A percentile compares a stretch with the other conserved stretches of the same genome.
phyloP scores from a whole-genome alignment of 2,888 invertebrate species.

The Scaeva pyrastri region DNA sequence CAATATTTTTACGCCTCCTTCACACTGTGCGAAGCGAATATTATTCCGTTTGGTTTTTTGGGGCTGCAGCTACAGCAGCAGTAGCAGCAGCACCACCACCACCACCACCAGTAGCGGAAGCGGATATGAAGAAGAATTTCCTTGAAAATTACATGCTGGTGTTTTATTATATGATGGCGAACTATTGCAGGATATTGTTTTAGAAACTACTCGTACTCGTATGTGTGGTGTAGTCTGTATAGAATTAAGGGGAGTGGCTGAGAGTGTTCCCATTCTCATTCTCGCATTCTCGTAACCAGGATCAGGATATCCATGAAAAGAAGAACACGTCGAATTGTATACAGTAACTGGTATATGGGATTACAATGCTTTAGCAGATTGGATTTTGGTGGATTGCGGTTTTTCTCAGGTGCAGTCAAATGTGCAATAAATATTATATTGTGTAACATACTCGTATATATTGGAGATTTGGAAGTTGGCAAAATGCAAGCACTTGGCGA shows the following conservation, averaged over 20 bases:
- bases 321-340: constrained; percentile 14
- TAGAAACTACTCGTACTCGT: too few relatives aligned
- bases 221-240: neutral
- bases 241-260: neutral
- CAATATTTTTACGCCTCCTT: constrained; percentile 67
- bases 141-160: constrained; percentile 56
- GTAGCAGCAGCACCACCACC: neutral
- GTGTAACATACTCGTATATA: constrained; percentile 51
- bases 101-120: neutral
- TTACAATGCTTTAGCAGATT: constrained; percentile 45
- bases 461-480: constrained; percentile 42
- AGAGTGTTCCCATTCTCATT: too few relatives aligned
- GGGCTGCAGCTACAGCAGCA: neutral
- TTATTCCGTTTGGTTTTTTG: constrained; percentile 23
- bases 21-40: constrained; percentile 32
- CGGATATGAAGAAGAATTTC: constrained; percentile 30
- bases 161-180: constrained; percentile 38
- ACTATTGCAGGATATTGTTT: constrained; percentile 44
- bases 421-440: constrained; percentile 61
- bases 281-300: neutral
- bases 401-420: constrained; percentile 54
- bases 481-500: constrained; percentile 26
- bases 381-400: constrained; percentile 64
- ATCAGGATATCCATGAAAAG: neutral
- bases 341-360: constrained; percentile 8